These are phyloP conservation scores for Eupithecia abbreviata DNA, from an alignment of 2,888 invertebrate species.

Conservation along the genomic window DNA sequence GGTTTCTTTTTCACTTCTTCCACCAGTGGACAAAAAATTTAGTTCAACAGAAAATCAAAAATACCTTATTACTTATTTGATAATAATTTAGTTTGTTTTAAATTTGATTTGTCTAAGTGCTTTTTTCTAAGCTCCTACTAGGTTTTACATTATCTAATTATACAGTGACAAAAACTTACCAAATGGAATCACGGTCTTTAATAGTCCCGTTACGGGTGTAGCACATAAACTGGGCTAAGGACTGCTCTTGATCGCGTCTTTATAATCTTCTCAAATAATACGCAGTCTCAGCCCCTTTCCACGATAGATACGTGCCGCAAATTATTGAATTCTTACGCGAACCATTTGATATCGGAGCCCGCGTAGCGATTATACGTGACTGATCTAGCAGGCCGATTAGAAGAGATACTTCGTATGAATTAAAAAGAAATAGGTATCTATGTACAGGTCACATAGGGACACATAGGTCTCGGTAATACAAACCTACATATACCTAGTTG, in stretches of 20 bases:
- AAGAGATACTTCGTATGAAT: background rate
- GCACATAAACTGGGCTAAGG: constrained; percentile 25
- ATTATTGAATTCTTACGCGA: constrained; percentile 45
- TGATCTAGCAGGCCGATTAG: constrained; percentile 2
- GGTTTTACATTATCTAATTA: background rate
- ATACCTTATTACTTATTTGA: no score
- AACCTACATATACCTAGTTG: no score
- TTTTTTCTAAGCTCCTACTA: background rate
- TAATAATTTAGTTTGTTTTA: no score
- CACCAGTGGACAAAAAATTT: no score
- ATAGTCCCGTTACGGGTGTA: constrained; percentile 14
- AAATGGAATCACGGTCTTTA: constrained; percentile 5
- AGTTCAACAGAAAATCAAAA: no score
- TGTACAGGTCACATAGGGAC: no score
- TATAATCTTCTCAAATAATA: constrained; percentile 26
- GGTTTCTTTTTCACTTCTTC: no score
- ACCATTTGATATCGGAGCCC: constrained; percentile 30
- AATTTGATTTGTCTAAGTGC: no score
- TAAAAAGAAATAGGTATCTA: background rate
- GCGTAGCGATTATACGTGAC: constrained; percentile 33
- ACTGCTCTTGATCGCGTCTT: constrained; percentile 35
- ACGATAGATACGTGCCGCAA: constrained; percentile 49
- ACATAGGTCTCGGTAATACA: no score
- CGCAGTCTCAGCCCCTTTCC: constrained; percentile 42
- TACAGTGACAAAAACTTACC: constrained; percentile 23